Percentiles rank a stretch among this genome's conserved stretches.
Evolutionary conservation across 2,113 vertebrate genomes (phyloP).

Genomic region (Pica pica): DNA sequence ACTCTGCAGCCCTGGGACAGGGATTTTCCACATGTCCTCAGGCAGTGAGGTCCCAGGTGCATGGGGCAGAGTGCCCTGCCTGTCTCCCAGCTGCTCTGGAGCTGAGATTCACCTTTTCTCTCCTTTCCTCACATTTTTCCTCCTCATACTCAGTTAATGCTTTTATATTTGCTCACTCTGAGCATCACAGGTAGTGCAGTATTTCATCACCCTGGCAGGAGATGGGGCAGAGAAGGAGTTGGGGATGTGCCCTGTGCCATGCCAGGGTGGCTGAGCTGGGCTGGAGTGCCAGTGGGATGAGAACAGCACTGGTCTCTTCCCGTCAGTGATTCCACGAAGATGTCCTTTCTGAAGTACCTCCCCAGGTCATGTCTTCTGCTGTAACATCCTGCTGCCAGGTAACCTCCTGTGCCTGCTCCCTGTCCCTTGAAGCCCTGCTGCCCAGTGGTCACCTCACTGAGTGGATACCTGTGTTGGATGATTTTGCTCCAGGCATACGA

Average conservation of each 20-base stretch:
- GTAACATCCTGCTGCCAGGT: neutral
- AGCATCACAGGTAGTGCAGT: neutral
- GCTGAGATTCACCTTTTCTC: neutral
- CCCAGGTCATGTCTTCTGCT: neutral
- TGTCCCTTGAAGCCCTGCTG: neutral
- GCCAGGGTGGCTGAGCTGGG: neutral
- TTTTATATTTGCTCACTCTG: neutral
- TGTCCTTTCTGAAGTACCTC: neutral
- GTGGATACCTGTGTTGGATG: rapidly evolving
- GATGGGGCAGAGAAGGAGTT: neutral
- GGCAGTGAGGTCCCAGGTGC: neutral
- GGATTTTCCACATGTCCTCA: neutral
- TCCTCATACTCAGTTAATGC: neutral
- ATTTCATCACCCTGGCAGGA: neutral
- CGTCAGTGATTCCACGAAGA: rapidly evolving
- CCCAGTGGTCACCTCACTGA: rapidly evolving
- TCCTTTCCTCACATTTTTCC: neutral
- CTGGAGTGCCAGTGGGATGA: neutral
- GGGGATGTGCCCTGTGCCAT: neutral
- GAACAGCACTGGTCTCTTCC: neutral
- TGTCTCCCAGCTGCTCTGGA: neutral
- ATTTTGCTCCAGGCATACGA: neutral
- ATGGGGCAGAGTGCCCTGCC: neutral
- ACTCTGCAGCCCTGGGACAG: neutral
- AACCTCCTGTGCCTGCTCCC: neutral